Percentiles rank a stretch among this genome's conserved stretches.
Conservation (phyloP, 1,140 invertebrate species). For the Pseudachorutes palmiensis region DNA sequence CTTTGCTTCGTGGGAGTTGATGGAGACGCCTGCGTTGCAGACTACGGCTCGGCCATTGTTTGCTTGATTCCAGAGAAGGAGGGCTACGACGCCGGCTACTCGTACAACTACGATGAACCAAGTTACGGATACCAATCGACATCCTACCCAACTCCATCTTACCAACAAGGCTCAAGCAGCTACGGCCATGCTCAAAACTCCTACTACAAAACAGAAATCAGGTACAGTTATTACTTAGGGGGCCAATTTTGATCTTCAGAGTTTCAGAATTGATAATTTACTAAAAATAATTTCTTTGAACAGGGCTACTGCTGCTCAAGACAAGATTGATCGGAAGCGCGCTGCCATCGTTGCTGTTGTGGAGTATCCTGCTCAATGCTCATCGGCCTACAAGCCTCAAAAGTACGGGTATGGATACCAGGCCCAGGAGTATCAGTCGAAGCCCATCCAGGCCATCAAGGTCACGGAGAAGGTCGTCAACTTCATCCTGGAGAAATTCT, state of each 20-base stretch:
- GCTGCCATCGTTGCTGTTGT: slow-evolving; percentile 33
- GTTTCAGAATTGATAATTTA: no score
- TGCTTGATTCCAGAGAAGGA: slow-evolving; percentile 27
- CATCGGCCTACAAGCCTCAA: slow-evolving; percentile 8
- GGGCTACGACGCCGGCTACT: slow-evolving; percentile 10
- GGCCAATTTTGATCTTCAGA: slow-evolving; percentile 1
- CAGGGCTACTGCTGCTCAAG: slow-evolving; percentile 19
- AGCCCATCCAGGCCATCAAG: slow-evolving; percentile 31
- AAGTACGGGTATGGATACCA: slow-evolving; percentile 20
- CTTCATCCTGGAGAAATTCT: slow-evolving; percentile 30
- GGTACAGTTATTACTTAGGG: slow-evolving; percentile 21
- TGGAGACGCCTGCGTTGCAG: slow-evolving; percentile 36
- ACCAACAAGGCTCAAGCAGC: slow-evolving; percentile 16
- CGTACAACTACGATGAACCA: neutral
- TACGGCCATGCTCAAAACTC: neutral
- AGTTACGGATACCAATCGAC: slow-evolving; percentile 17
- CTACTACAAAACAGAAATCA: slow-evolving; percentile 27
- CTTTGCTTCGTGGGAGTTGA: slow-evolving; percentile 31
- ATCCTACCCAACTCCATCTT: slow-evolving; percentile 11
- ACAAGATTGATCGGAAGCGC: slow-evolving; percentile 19
- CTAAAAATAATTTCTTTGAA: slow-evolving; percentile 9
- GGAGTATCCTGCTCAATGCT: slow-evolving; percentile 25
- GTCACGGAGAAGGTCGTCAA: slow-evolving; percentile 21
- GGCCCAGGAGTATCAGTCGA: slow-evolving; percentile 25
- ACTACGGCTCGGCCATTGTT: slow-evolving; percentile 33